phyloP scores from a whole-genome alignment of 2,888 invertebrate species.

The Ochropacha duplaris region DNA sequence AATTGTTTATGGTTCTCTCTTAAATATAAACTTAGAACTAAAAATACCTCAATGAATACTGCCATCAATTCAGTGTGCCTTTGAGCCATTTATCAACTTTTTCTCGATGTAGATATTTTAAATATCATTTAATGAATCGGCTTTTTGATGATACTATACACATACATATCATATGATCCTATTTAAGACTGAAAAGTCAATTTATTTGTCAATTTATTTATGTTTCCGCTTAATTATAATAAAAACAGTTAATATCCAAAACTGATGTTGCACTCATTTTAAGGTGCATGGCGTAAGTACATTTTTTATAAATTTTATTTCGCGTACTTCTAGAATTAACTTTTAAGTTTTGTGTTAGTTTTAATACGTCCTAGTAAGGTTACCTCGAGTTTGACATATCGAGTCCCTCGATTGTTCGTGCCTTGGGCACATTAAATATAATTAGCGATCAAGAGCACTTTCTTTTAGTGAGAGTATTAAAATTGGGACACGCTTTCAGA shows the following conservation, averaged over 20 bases:
- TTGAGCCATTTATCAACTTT: background rate
- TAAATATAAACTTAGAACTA: background rate
- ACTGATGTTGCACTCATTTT: conserved; percentile 26
- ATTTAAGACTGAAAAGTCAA: background rate
- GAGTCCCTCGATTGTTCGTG: conserved; percentile 42
- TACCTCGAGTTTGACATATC: conserved; percentile 52
- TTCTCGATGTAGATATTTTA: background rate
- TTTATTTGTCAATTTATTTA: background rate
- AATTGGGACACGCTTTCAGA: conserved; percentile 8
- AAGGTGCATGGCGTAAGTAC: conserved; percentile 55
- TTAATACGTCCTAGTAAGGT: conserved; percentile 39
- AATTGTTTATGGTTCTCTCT: background rate
- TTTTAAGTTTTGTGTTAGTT: conserved; percentile 33
- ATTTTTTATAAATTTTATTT: conserved; percentile 48
- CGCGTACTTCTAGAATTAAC: conserved; percentile 26
- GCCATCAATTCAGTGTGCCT: background rate
- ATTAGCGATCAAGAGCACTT: conserved; percentile 23
- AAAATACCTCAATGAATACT: background rate
- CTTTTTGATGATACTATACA: background rate
- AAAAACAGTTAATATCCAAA: conserved; percentile 33
- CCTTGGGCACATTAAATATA: conserved; percentile 38
- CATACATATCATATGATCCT: background rate
- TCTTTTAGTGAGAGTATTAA: conserved; percentile 38
- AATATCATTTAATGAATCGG: background rate
- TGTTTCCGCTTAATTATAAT: background rate